Evolutionary conservation across 2,113 vertebrate genomes (phyloP).

Genomic region (Damaliscus lunatus): DNA sequence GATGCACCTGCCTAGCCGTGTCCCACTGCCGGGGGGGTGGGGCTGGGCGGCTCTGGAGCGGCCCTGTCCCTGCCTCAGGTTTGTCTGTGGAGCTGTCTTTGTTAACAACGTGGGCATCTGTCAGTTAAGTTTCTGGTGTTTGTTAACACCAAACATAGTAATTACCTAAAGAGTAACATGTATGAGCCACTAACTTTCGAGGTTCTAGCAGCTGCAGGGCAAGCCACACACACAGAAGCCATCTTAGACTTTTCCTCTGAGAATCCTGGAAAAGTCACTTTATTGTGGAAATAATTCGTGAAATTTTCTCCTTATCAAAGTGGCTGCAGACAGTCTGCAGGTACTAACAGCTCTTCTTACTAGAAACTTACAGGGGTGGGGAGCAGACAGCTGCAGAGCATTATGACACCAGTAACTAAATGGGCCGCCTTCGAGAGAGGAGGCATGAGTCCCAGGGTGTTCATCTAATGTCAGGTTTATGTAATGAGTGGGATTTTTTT

Average conservation of each 20-base stretch:
- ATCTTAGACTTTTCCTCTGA: not conserved
- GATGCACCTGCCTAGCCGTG: not conserved
- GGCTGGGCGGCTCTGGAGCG: not conserved
- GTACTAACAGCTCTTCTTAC: not conserved
- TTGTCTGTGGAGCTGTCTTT: not conserved
- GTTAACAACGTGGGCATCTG: not conserved
- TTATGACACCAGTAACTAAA: not conserved
- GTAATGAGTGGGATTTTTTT: not conserved
- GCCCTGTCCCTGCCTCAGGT: too few species aligned
- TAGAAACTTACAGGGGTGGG: not conserved
- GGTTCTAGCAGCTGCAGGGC: not conserved
- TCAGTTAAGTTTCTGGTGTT: not conserved
- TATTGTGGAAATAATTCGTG: not conserved
- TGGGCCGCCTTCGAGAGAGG: not conserved
- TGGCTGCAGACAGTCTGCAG: not conserved
- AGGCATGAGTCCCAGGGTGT: not conserved
- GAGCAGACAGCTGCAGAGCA: not conserved
- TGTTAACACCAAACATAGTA: not conserved
- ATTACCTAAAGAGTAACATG: not conserved
- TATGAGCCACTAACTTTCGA: not conserved
- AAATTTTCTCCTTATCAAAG: not conserved
- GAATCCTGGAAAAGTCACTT: not conserved
- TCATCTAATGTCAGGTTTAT: not conserved
- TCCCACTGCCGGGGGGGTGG: not conserved
- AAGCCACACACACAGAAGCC: not conserved